phyloP scores from a whole-genome alignment of 1,140 invertebrate species.

The Leptoteleia sp. region DNA sequence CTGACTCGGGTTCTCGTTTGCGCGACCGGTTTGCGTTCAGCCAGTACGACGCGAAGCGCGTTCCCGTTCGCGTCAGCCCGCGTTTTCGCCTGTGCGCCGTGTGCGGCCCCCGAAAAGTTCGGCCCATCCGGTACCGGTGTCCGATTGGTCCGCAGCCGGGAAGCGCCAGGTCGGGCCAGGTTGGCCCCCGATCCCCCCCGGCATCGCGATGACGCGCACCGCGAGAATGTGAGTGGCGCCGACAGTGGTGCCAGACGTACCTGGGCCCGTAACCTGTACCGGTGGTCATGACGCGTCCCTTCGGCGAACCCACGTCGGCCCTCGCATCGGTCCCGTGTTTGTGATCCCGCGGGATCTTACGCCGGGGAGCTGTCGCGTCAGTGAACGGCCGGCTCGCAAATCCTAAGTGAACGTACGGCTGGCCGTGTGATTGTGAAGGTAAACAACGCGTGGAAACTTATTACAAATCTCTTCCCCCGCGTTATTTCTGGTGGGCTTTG shows the following conservation, averaged over 20 bases:
- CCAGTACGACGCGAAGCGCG: conserved; percentile 63
- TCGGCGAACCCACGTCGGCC: not conserved
- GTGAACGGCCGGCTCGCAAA: not conserved
- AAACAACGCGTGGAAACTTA: conserved; percentile 19
- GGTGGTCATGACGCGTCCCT: conserved; percentile 18
- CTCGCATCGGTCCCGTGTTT: not conserved
- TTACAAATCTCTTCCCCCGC: not conserved
- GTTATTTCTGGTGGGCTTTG: not conserved
- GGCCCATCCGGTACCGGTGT: too few species aligned
- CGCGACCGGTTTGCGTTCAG: conserved; percentile 46
- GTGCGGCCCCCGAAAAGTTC: too few species aligned
- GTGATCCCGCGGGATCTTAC: not conserved
- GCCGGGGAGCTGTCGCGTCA: not conserved
- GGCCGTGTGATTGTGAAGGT: conserved; percentile 27
- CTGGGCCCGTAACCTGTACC: conserved; percentile 25
- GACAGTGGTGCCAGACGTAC: conserved; percentile 30
- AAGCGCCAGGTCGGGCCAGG: too few species aligned
- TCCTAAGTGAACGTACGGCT: conserved; percentile 21
- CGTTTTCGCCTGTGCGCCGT: conserved; percentile 12
- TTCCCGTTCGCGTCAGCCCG: conserved; percentile 26
- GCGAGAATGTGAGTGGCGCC: conserved; percentile 9
- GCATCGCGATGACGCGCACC: not conserved
- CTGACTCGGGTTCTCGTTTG: conserved; percentile 24
- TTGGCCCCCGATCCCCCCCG: too few species aligned
- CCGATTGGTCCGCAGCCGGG: too few species aligned